Base-by-base conservation (phyloP, 2,888 invertebrate species). In the Stictocephala bisonia region DNA sequence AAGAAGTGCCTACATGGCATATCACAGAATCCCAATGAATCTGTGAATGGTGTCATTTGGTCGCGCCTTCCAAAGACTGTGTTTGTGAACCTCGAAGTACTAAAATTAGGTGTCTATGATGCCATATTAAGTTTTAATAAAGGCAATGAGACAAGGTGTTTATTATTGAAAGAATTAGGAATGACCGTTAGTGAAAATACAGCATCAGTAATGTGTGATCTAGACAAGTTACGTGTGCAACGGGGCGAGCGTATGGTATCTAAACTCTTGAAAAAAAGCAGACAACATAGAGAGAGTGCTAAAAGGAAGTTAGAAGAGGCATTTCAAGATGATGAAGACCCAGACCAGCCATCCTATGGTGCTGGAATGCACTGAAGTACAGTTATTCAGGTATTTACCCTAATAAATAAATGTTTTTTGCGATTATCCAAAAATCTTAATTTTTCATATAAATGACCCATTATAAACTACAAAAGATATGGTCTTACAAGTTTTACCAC, bases 271-370 rank as follows among this genome's bases (percentile, higher is more conserved):
- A 66, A 66, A 44, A 44, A n/a, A n/a, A 24, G 24, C 1, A 66
- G 66, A n/a, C 66, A 66, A 44, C 24, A 22, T 6, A 9, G 48
- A 7, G 44, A 44, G n/a, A 44, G 44, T 66, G 66, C 44, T n/a
- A 66, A 66, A n/a, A 44, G 66, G 20, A 66, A 66, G 44, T 24
- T 44, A 27, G 44, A 66, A 35, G 64, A 64, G 35, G 40, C 35
- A 9, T 64, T 66, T 66, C 24, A 22, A 4, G 66, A 44, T 3
- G 26, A 24, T 0, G 66, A 66, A 26, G 66, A 66, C 48, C 44
- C 44, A 66, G 66, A 66, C 26, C 15, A 44, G 15, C 66, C 66
- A 44, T 6, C 66, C 13, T 66, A 44, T 66, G 41, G 44, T 1
- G 44, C 66, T 66, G 66, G 44, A 44, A 44, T 26, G 66, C 15